These are phyloP conservation scores for Macrosiphum euphorbiae DNA, from an alignment of 2,888 invertebrate species.

Conservation along the genomic window DNA sequence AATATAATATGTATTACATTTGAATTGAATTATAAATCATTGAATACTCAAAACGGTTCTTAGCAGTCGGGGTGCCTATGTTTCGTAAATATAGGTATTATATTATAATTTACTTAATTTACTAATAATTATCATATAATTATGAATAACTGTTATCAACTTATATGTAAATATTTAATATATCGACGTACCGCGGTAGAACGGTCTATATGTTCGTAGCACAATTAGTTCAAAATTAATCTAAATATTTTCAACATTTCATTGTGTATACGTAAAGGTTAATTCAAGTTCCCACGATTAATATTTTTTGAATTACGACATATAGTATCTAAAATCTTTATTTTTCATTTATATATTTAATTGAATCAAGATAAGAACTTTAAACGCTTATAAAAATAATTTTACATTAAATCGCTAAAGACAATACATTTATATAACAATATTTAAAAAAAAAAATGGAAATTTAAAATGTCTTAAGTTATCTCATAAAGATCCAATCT, in stretches of 20 bases:
- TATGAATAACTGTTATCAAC: too few relatives aligned
- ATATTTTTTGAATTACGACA: not conserved
- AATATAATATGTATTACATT: not conserved
- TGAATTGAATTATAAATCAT: not conserved
- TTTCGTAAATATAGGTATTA: not conserved
- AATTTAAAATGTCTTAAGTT: not conserved
- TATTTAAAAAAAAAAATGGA: not conserved
- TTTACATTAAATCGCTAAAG: not conserved
- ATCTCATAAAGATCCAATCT: not conserved
- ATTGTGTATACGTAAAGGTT: too few relatives aligned
- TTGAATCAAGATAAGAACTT: not conserved
- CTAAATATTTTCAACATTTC: too few relatives aligned
- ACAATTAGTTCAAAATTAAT: too few relatives aligned
- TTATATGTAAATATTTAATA: too few relatives aligned
- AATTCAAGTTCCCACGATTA: too few relatives aligned
- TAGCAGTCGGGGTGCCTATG: not conserved
- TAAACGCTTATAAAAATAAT: not conserved
- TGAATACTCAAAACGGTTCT: not conserved
- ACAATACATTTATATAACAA: not conserved
- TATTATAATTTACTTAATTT: not conserved
- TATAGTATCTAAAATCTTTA: not conserved
- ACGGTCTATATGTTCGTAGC: too few relatives aligned
- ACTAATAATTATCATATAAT: too few relatives aligned
- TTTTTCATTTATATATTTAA: not conserved
- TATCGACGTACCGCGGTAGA: too few relatives aligned